Conservation (phyloP, 2,797 vertebrate genomes). For the Eospalax fontanierii region DNA sequence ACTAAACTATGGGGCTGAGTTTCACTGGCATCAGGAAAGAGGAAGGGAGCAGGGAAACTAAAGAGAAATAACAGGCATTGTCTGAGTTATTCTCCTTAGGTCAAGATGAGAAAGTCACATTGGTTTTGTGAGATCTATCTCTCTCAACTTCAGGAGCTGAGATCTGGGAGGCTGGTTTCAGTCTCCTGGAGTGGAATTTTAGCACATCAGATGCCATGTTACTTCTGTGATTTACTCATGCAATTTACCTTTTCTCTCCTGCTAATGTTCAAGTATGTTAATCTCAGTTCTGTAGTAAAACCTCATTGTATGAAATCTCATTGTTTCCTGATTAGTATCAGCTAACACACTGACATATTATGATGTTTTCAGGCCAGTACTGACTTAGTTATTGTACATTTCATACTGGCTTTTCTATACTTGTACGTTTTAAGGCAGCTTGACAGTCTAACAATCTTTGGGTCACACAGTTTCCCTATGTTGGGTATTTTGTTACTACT, state of each 20-base stretch:
- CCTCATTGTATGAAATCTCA: no score
- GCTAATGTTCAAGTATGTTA: conserved; percentile 8
- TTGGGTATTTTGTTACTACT: background rate
- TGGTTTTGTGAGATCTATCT: background rate
- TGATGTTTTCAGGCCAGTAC: background rate
- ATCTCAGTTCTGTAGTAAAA: conserved; percentile 17
- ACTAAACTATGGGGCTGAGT: background rate
- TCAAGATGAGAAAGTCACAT: background rate
- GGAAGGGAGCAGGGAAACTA: background rate
- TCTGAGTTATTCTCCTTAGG: background rate
- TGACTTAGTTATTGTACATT: background rate
- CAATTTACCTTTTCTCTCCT: background rate
- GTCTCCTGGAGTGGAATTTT: background rate
- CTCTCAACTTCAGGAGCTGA: background rate
- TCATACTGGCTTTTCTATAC: background rate
- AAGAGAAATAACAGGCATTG: background rate
- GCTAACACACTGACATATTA: background rate
- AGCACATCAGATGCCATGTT: background rate
- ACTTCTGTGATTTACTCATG: background rate
- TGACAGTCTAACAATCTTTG: background rate
- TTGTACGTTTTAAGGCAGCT: background rate
- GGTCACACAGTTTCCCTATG: background rate
- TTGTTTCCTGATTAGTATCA: background rate
- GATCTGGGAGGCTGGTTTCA: background rate
- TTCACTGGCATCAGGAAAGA: background rate